phyloP scores from a whole-genome alignment of 2,888 invertebrate species.

The Orgyia antiqua region DNA sequence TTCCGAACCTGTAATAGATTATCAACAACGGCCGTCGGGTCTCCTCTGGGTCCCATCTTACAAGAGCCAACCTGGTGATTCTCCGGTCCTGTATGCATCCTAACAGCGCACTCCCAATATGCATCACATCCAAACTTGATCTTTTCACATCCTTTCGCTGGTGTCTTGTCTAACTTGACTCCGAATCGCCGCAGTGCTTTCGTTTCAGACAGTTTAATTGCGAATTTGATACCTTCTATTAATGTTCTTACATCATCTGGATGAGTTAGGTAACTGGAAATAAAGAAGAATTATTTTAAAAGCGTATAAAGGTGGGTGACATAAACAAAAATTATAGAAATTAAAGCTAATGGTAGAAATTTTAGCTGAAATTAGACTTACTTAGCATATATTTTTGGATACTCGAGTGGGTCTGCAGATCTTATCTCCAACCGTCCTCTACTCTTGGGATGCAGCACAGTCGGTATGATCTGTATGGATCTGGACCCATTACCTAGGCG shows the following conservation, averaged over 20 bases:
- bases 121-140: slow-evolving; percentile 84
- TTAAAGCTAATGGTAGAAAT: too few species aligned
- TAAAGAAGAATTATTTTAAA: too few species aligned
- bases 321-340: too few species aligned
- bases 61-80: slow-evolving; percentile 91
- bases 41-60: slow-evolving; percentile 87
- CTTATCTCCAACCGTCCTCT: slow-evolving; percentile 86
- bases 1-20: slow-evolving; percentile 81
- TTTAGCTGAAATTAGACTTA: too few species aligned
- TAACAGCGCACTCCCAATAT: slow-evolving; percentile 89
- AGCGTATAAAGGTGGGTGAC: too few species aligned
- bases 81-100: slow-evolving; percentile 87
- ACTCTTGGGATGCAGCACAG: slow-evolving; percentile 91
- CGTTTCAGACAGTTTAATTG: slow-evolving; percentile 84
- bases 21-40: slow-evolving; percentile 85
- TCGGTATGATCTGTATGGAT: slow-evolving; percentile 85
- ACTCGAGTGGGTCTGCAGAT: slow-evolving; percentile 86
- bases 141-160: slow-evolving; percentile 85
- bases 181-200: slow-evolving; percentile 80
- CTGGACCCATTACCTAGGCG: slow-evolving; percentile 82
- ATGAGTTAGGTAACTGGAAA: slow-evolving; percentile 81
- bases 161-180: slow-evolving; percentile 85
- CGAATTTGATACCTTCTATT: slow-evolving; percentile 90
- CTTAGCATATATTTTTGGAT: slow-evolving; percentile 92
- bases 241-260: slow-evolving; percentile 88